phyloP scores from a whole-genome alignment of 2,113 vertebrate species.

The Psammodynastes pulverulentus region DNA sequence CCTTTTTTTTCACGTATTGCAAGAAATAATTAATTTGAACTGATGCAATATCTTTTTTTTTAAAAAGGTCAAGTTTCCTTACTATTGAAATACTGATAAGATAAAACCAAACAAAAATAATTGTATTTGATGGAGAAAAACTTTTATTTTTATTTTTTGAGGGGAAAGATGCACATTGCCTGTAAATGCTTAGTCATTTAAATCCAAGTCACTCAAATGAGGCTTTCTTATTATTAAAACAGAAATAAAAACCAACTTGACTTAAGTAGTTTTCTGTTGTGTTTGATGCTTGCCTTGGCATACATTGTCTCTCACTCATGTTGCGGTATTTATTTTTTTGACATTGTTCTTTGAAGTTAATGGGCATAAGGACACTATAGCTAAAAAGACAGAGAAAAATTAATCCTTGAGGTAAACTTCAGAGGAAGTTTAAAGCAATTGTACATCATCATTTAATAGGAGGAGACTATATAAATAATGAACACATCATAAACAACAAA shows the following conservation, averaged over 20 bases:
- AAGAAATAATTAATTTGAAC: neutral
- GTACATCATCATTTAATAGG: neutral
- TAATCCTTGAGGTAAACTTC: constrained; percentile 17
- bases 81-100: neutral
- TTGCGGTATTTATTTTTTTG: constrained; percentile 24
- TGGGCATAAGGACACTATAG: constrained; percentile 13
- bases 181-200: neutral
- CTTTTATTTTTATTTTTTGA: neutral
- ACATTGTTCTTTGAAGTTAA: constrained; percentile 26
- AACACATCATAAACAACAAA: neutral
- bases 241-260: neutral
- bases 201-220: neutral
- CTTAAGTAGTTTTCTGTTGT: constrained; percentile 7
- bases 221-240: neutral
- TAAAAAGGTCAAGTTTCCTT: neutral
- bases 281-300: neutral
- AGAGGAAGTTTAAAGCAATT: constrained; percentile 10
- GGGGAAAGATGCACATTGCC: neutral
- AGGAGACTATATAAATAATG: neutral
- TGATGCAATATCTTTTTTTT: neutral
- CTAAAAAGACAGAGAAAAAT: neutral
- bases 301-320: neutral
- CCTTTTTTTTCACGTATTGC: neutral
- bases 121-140: neutral
- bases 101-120: neutral